These are phyloP conservation scores for Sakesphorus luctuosus DNA, from an alignment of 2,113 vertebrate genomes.

Conservation along the genomic window DNA sequence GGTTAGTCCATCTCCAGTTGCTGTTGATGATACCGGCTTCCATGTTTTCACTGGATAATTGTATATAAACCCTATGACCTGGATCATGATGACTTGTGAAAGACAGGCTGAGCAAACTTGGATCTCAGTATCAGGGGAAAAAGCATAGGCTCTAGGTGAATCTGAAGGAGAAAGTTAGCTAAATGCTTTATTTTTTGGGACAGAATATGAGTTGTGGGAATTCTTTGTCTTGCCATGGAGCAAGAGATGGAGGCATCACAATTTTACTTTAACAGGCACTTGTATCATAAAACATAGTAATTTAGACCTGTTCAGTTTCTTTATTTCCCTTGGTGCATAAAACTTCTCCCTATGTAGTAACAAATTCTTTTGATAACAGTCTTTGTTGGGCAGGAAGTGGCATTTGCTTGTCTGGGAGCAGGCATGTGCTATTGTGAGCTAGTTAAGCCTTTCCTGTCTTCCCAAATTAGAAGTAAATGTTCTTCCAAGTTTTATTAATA, in stretches of 20 bases:
- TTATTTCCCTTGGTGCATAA: background rate
- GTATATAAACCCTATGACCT: background rate
- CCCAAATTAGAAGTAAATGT: background rate
- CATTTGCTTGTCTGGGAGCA: background rate
- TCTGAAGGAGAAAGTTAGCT: background rate
- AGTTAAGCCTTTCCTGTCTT: background rate
- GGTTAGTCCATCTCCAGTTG: background rate
- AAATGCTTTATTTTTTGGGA: background rate
- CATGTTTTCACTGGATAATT: background rate
- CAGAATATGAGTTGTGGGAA: background rate
- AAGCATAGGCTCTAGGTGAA: background rate
- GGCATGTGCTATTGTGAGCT: background rate
- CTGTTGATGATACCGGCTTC: background rate
- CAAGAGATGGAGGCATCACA: background rate
- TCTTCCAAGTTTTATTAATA: background rate
- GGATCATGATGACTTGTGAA: background rate
- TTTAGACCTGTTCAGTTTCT: background rate
- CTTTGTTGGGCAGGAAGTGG: background rate
- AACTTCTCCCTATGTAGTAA: background rate
- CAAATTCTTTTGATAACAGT: background rate
- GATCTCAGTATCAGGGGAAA: background rate
- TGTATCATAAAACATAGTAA: background rate
- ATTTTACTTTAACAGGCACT: background rate
- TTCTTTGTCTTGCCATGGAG: background rate
- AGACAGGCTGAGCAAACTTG: background rate